Evolutionary conservation across 1,140 invertebrate species (phyloP).

Genomic region (Drosophila arizonae): DNA sequence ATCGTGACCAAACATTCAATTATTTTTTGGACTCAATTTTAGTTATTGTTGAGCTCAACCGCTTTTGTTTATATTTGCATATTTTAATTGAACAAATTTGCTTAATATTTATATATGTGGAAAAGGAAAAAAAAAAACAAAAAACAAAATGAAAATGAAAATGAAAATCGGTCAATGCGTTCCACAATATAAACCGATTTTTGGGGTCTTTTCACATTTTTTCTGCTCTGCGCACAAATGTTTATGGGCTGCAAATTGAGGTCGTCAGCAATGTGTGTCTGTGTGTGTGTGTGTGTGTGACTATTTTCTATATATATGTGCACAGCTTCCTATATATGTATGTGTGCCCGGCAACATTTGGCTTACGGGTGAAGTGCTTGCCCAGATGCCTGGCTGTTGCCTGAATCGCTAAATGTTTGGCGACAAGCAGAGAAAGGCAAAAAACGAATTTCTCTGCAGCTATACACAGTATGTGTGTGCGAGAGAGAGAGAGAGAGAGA

Average conservation of each 20-base stretch:
- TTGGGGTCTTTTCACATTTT: conserved; percentile 18
- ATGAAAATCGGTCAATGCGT: conserved; percentile 65
- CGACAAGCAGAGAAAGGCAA: conserved; percentile 47
- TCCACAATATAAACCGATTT: conserved; percentile 63
- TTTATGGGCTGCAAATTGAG: conserved; percentile 70
- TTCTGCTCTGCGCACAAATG: conserved; percentile 59
- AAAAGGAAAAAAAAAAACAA: background rate
- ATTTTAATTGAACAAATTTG: conserved; percentile 15
- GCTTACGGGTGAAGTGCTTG: conserved; percentile 67
- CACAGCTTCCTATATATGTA: background rate
- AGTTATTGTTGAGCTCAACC: conserved; percentile 29
- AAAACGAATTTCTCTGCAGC: conserved; percentile 56
- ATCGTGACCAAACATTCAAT: background rate
- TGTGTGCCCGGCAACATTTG: conserved; percentile 59
- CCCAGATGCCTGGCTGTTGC: conserved; percentile 39
- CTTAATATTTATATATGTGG: conserved; percentile 12
- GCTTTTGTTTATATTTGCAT: conserved; percentile 48
- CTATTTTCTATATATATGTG: conserved; percentile 3
- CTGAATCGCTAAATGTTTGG: conserved; percentile 60
- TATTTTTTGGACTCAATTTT: conserved; percentile 50
- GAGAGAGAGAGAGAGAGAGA: background rate
- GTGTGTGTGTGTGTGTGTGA: conserved; percentile 12
- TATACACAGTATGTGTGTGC: conserved; percentile 33
- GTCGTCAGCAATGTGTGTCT: conserved; percentile 50
- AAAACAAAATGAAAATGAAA: background rate